Base-by-base conservation (phyloP, 2,888 invertebrate species). In the Lypha dubia region DNA sequence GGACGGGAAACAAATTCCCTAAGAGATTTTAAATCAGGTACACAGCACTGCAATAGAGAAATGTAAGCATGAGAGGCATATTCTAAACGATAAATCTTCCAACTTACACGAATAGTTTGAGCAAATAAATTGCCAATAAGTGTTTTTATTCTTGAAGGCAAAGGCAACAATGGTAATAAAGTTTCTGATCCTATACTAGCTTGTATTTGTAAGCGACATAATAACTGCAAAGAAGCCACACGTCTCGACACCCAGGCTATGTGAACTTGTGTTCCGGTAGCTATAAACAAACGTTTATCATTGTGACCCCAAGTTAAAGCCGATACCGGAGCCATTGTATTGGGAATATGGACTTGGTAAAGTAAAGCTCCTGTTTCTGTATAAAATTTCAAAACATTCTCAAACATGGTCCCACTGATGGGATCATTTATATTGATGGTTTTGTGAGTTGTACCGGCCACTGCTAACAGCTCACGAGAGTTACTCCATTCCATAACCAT, bases 261-360 rank as follows among this genome's bases (percentile, higher is more conserved):
- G 92, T 98, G 98, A 88, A 97, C 95, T 89, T 96, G 95, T 62
- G 97, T 96, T 15, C 99, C 99, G 4, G 97, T 97, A 5, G 97
- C 97, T 84, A 99, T 95, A 92, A 99, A 99, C 87, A 99, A 93
- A 35, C 99, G 94, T 88, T 97, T 96, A 91, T 99, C 99, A 91
- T 98, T 98, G 93, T 99, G 99, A 35, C 98, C 99, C 99, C 99
- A 99, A 9, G 99, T 99, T 89, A 99, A 93, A 1, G 98, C 98
- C 67, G 98, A 96, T 73, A 99, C 97, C 6, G 96, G 95, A 87
- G 96, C 89, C 88, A 95, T 95, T 60, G 94, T 95, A 88, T 94
- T 95, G 13, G 97, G 97, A 89, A 98, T 95, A 65, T 94, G 94
- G 53, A 96, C 95, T 74, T 95, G 95, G 92, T 97, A 98, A 83